Evolutionary conservation across 53 echinoderm and acorn worm genomes (phyloP).

Genomic region (Mesocentrotus franciscanus): DNA sequence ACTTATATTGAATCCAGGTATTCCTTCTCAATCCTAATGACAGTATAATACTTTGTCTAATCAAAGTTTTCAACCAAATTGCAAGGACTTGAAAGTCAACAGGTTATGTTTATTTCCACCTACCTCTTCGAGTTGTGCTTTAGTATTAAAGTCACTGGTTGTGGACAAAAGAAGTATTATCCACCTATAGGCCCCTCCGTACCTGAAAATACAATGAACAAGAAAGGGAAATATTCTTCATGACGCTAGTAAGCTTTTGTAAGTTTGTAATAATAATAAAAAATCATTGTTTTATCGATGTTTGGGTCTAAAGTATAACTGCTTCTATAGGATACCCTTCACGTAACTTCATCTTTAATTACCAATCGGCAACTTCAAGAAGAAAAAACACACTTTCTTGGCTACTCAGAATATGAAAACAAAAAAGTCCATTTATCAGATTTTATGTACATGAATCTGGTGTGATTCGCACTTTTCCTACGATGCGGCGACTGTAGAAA

Average conservation of each 20-base stretch:
- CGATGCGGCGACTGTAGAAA: not conserved
- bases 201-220: not conserved
- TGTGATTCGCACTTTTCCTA: too few species aligned
- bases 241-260: too few species aligned
- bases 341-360: too few species aligned
- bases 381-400: too few species aligned
- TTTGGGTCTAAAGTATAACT: not conserved
- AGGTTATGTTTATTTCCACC: not conserved
- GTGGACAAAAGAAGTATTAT: not conserved
- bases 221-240: not conserved
- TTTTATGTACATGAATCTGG: too few species aligned
- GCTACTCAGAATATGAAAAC: too few species aligned
- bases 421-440: too few species aligned
- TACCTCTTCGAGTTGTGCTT: conserved; percentile 37
- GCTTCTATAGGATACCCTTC: not conserved
- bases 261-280: not conserved
- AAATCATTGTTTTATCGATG: not conserved
- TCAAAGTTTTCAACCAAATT: not conserved
- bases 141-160: not conserved
- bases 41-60: not conserved
- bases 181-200: not conserved
- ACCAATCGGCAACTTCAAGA: too few species aligned
- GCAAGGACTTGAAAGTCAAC: not conserved
- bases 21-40: not conserved
- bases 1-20: not conserved